A percentile compares a stretch with the other conserved stretches of the same genome.
phyloP scores from a whole-genome alignment of 2,888 invertebrate species.

The Bruchidius siliquastri region DNA sequence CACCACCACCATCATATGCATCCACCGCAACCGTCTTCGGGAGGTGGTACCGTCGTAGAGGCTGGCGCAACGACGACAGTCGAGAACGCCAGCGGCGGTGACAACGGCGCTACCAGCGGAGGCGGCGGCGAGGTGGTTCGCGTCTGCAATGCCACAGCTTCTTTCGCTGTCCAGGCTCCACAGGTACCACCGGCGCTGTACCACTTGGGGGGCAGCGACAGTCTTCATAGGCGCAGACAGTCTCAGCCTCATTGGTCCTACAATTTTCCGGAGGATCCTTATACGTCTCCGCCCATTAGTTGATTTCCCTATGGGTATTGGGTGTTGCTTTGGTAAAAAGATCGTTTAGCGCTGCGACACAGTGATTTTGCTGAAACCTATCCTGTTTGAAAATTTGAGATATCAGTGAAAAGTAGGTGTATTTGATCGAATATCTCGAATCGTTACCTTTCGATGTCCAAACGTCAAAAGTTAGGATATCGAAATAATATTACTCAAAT shows the following conservation, averaged over 20 bases:
- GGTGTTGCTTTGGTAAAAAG: slow-evolving; percentile 7
- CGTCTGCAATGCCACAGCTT: neutral
- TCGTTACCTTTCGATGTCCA: too few relatives aligned
- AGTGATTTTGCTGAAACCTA: neutral
- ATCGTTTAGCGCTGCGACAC: neutral
- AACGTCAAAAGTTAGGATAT: too few relatives aligned
- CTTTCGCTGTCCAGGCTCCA: neutral
- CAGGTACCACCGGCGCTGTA: neutral
- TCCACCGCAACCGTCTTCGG: slow-evolving; percentile 2
- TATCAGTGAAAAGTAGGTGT: neutral
- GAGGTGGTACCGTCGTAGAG: neutral
- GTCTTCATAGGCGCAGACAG: slow-evolving; percentile 4
- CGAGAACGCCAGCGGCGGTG: slow-evolving; percentile 26
- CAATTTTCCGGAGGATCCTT: slow-evolving; percentile 13
- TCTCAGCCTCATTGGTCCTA: neutral
- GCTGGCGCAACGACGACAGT: slow-evolving; percentile 15
- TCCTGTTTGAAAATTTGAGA: neutral
- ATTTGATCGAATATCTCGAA: too few relatives aligned
- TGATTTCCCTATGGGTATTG: slow-evolving; percentile 25
- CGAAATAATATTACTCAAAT: too few relatives aligned
- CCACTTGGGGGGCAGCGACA: neutral
- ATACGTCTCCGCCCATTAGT: slow-evolving; percentile 24
- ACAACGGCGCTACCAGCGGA: slow-evolving; percentile 6
- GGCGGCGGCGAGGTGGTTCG: neutral
- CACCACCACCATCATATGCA: neutral